Base-by-base conservation (phyloP, 2,113 vertebrate species). In the Neotragus moschatus region DNA sequence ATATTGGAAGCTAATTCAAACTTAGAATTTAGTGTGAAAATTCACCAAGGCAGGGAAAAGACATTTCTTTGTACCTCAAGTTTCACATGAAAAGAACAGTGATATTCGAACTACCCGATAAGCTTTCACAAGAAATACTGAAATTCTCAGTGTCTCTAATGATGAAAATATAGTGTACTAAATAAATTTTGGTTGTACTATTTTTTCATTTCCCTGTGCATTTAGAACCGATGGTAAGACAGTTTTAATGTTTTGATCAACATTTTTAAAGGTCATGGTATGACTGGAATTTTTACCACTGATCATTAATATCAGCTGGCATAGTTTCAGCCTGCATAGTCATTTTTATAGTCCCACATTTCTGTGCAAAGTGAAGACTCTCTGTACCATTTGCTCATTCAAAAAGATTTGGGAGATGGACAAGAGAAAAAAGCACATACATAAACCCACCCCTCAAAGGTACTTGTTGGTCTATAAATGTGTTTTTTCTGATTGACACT, bases 181-280 rank as follows among this genome's bases (percentile, higher is more conserved):
- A 80, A 80, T 85, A 47, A 61, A 51, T 58, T 94, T 55, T 66
- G 61, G 10, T 79, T 91, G 19, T 73, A 33, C 23, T 36, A 0
- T 73, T 96, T 91, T 91, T 80, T 4, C 43, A 66, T 91, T 81
- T 92, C 49, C 23, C 21, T 26, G 4, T 51, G 21, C 49, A 49
- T 90, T 70, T 87, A 55, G 91, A 70, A 91, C 51, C 1, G 2
- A 86, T 43, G 91, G 15, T 55, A 73, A 73, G 61, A 84, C 26
- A 61, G 36, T 84, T 92, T 95, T 33, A 84, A 79, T 84, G 58
- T 88, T 91, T 91, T 58, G 90, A 89, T 60, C 45, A 90, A 90
- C 49, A 60, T 89, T 58, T 90, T 73, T 56, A 93, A 91, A 92
- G 87, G 87, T 93, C 75, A 14, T 6, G 21, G 43, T 51, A 30